phyloP scores from a whole-genome alignment of 92 coral and sea anemone genomes.

The Porites evermanni region DNA sequence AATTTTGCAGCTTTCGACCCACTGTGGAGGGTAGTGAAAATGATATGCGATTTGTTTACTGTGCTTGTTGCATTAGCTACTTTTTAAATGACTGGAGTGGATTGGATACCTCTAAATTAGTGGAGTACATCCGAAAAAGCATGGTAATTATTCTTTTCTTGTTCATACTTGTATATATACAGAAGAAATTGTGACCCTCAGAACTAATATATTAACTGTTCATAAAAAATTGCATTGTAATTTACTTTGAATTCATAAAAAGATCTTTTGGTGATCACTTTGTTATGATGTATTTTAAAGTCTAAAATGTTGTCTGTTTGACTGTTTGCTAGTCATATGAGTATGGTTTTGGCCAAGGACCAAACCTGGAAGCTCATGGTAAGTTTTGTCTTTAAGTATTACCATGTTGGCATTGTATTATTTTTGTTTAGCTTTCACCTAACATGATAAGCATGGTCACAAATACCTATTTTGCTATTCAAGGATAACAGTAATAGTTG shows the following conservation, averaged over 20 bases:
- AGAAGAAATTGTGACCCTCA: too few species aligned
- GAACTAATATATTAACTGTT: too few species aligned
- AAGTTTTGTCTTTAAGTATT: conserved; percentile 1
- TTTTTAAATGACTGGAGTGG: conserved; percentile 99
- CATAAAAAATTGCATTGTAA: too few species aligned
- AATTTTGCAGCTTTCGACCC: conserved; percentile 84
- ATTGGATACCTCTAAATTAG: conserved; percentile 77
- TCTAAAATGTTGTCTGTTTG: neutral
- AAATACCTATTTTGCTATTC: too few species aligned
- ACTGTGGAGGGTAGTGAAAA: conserved; percentile 95
- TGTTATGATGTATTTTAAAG: too few species aligned
- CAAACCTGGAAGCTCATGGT: conserved; percentile 94
- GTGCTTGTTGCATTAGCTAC: conserved; percentile 98
- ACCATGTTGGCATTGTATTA: neutral
- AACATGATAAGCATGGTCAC: too few species aligned
- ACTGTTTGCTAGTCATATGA: conserved; percentile 87
- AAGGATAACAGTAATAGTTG: too few species aligned
- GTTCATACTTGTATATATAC: neutral
- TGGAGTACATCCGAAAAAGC: conserved; percentile 84
- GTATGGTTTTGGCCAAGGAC: conserved; percentile 97
- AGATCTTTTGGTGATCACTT: too few species aligned
- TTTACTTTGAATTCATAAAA: too few species aligned
- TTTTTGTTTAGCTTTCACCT: neutral
- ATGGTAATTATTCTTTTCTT: conserved; percentile 61
- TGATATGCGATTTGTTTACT: conserved; percentile 97